Evolutionary conservation across 2,113 vertebrate genomes (phyloP).

Genomic region (Sapayoa aenigma): DNA sequence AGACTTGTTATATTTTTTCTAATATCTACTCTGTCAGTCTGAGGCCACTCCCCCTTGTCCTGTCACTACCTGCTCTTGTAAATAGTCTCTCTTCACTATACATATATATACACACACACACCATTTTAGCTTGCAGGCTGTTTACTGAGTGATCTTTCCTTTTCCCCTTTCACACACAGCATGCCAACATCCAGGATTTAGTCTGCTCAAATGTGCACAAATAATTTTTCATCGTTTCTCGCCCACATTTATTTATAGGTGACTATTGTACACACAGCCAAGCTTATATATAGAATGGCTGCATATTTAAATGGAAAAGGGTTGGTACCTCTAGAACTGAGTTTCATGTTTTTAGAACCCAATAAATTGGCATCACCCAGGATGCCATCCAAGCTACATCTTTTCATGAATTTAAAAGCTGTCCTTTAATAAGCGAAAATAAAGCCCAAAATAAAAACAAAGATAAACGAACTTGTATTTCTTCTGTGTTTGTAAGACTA

Average conservation of each 20-base stretch:
- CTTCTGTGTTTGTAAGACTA: not conserved
- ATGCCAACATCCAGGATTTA: not conserved
- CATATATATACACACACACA: not conserved
- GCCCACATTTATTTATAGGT: constrained; percentile 45
- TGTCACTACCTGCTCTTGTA: not conserved
- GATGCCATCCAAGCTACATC: constrained; percentile 6
- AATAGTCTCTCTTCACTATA: not conserved
- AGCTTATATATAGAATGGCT: constrained; percentile 12
- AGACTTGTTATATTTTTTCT: not conserved
- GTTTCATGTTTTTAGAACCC: not conserved
- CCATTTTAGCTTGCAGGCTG: not conserved
- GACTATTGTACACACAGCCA: not conserved
- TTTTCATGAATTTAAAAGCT: constrained; percentile 2
- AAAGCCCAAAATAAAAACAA: not conserved
- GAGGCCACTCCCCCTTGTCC: not conserved
- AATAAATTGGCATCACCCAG: not conserved
- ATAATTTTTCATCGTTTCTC: not conserved
- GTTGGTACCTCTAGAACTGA: not conserved
- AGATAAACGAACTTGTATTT: not conserved
- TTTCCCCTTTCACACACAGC: not conserved
- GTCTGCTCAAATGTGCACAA: constrained; percentile 11
- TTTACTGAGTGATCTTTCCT: not conserved
- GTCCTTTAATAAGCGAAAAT: constrained; percentile 27
- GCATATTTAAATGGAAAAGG: not conserved
- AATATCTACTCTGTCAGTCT: not conserved